Evolutionary conservation across 2,888 invertebrate genomes (phyloP).

Genomic region (Pterostichus niger): DNA sequence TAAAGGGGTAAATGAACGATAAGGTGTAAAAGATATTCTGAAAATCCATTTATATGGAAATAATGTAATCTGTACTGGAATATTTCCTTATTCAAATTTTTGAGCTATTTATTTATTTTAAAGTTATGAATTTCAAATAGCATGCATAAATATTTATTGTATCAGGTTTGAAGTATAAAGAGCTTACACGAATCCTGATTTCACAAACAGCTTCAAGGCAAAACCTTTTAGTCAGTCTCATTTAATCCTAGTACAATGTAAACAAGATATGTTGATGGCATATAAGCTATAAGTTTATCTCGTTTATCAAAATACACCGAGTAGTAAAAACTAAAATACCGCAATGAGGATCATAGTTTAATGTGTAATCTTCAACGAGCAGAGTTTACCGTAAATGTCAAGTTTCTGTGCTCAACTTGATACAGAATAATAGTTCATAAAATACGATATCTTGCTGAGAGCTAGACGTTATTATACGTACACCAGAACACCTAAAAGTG

Average conservation of each 20-base stretch:
- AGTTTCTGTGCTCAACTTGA: conserved; percentile 4
- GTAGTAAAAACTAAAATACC: conserved; percentile 4
- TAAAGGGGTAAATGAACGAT: no score
- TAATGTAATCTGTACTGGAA: conserved; percentile 10
- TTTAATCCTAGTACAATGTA: conserved; percentile 31
- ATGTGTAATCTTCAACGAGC: background rate
- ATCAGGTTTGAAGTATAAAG: conserved; percentile 25
- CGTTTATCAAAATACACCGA: conserved; percentile 1
- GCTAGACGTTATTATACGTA: no score
- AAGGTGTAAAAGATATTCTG: background rate
- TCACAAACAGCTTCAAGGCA: conserved; percentile 28
- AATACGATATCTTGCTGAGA: background rate
- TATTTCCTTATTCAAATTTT: background rate
- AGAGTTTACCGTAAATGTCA: conserved; percentile 1
- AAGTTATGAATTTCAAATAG: conserved; percentile 25
- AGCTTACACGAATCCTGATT: conserved; percentile 36
- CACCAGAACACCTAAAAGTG: no score
- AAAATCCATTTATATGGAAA: conserved; percentile 37
- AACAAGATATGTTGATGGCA: conserved; percentile 31
- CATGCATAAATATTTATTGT: conserved; percentile 42
- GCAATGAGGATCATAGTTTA: conserved; percentile 3
- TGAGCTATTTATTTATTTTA: conserved; percentile 21
- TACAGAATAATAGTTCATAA: conserved; percentile 34
- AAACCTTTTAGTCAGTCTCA: conserved; percentile 10
- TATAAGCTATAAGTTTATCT: conserved; percentile 15